phyloP scores from a whole-genome alignment of 2,888 invertebrate genomes.

The Caenorhabditis sp. region DNA sequence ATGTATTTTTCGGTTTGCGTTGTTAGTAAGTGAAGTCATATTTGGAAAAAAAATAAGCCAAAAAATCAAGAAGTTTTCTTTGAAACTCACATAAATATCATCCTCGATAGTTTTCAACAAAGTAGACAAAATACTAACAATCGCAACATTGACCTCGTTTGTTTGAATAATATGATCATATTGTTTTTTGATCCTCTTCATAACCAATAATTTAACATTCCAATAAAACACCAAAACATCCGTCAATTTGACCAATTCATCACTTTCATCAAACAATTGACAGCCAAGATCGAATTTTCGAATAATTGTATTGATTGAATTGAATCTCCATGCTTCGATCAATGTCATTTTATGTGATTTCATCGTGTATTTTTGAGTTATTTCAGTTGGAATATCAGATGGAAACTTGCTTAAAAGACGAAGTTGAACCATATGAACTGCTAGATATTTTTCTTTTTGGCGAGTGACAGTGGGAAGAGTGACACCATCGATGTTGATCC shows the following conservation, averaged over 20 bases:
- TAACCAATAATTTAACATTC: constrained; percentile 58
- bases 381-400: constrained; percentile 51
- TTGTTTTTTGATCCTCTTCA: constrained; percentile 42
- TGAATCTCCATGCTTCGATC: constrained; percentile 61
- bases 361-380: constrained; percentile 54
- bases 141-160: not conserved
- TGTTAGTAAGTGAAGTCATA: no score
- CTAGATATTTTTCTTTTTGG: constrained; percentile 35
- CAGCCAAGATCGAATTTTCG: constrained; percentile 63
- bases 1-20: no score
- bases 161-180: constrained; percentile 33
- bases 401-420: constrained; percentile 61
- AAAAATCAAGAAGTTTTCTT: not conserved
- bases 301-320: constrained; percentile 58
- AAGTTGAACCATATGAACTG: constrained; percentile 66
- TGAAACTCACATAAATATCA: not conserved
- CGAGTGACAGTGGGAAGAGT: constrained; percentile 48
- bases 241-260: constrained; percentile 56
- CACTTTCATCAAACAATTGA: constrained; percentile 58
- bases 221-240: constrained; percentile 64
- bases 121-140: not conserved
- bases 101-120: not conserved
- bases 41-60: no score
- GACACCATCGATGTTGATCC: constrained; percentile 48
- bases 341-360: constrained; percentile 58